Conservation (phyloP, 35 echinoderm and acorn worm genomes). For the Apostichopus californicus region DNA sequence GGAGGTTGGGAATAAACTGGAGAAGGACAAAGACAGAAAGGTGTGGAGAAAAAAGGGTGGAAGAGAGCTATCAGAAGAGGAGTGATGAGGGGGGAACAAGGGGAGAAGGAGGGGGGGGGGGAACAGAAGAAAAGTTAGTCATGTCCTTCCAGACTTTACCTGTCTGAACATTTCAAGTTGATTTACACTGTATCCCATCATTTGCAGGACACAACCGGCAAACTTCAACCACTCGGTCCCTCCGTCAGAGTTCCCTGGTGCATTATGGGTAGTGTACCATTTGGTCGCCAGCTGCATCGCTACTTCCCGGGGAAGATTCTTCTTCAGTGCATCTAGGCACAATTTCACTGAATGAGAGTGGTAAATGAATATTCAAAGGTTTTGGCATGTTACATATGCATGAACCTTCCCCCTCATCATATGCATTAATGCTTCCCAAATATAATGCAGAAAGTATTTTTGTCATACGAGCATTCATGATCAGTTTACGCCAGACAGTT, state of each 20-base stretch:
- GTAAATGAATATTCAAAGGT: background rate
- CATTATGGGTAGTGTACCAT: slow-evolving; percentile 95
- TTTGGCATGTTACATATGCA: no score
- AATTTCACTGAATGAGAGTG: slow-evolving; percentile 65
- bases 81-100: no score
- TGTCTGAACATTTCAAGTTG: slow-evolving; percentile 60
- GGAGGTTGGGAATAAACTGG: no score
- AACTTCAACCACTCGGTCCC: slow-evolving; percentile 88
- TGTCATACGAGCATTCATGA: no score
- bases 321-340: slow-evolving; percentile 93
- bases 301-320: slow-evolving; percentile 66
- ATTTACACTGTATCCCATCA: slow-evolving; percentile 85
- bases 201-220: slow-evolving; percentile 62
- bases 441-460: background rate
- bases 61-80: no score
- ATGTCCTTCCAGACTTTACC: no score
- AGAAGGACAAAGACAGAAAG: no score
- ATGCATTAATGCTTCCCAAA: background rate
- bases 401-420: no score
- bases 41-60: no score
- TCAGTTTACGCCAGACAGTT: no score
- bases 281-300: slow-evolving; percentile 77
- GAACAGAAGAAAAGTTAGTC: no score
- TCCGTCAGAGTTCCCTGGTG: slow-evolving; percentile 68
- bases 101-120: no score